These are phyloP conservation scores for Magallana ariakensis DNA, from an alignment of 1,140 invertebrate genomes.

Conservation along the genomic window DNA sequence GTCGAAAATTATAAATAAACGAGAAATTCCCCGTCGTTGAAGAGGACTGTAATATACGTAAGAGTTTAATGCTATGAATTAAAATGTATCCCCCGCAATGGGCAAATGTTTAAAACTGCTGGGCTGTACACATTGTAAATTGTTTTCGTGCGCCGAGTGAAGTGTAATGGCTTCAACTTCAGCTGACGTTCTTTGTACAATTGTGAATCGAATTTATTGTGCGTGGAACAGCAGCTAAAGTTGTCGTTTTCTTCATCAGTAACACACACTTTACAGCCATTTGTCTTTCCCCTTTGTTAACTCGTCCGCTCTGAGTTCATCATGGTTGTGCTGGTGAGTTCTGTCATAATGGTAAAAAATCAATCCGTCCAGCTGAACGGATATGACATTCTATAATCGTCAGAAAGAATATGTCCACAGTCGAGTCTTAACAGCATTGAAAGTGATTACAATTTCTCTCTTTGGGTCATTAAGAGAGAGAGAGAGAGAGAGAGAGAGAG, in stretches of 20 bases:
- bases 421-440: no score
- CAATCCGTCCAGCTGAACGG: no score
- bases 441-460: no score
- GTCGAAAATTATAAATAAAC: slow-evolving; percentile 12
- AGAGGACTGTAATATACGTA: slow-evolving; percentile 12
- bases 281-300: no score
- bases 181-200: slow-evolving; percentile 32
- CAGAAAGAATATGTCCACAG: no score
- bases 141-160: not conserved
- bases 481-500: no score
- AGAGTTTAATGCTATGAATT: not conserved
- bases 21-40: not conserved
- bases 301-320: no score
- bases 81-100: slow-evolving; percentile 15
- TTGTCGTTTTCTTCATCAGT: not conserved
- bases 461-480: no score
- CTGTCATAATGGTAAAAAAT: no score
- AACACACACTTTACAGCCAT: not conserved
- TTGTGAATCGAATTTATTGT: slow-evolving; percentile 12
- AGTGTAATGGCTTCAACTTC: not conserved
- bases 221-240: slow-evolving; percentile 28
- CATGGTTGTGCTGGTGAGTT: no score
- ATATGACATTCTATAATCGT: no score
- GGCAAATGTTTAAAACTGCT: slow-evolving; percentile 24
- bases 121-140: not conserved